Evolutionary conservation across 2,888 invertebrate species (phyloP).

Genomic region (Tipula helvola): DNA sequence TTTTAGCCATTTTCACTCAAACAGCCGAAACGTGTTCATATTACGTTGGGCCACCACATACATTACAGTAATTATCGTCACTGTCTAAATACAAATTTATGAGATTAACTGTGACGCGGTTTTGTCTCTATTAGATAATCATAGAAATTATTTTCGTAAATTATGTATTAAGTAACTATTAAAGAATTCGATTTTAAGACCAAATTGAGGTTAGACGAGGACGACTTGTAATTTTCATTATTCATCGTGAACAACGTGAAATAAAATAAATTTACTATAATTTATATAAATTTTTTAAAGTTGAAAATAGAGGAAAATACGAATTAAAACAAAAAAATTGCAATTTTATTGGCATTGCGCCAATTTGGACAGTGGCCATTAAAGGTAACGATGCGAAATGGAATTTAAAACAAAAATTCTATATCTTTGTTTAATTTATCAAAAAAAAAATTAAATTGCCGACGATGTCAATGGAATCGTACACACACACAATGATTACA

Average conservation of each 20-base stretch:
- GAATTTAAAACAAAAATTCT: neutral
- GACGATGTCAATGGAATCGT: neutral
- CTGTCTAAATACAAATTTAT: neutral
- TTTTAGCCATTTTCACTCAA: neutral
- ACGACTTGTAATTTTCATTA: neutral
- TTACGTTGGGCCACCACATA: neutral
- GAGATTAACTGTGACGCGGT: neutral
- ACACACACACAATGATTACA: neutral
- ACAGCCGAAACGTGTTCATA: neutral
- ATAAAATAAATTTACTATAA: neutral
- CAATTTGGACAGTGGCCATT: conserved; percentile 9
- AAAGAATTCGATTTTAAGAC: neutral
- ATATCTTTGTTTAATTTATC: neutral
- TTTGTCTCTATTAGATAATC: neutral
- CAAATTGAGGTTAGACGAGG: neutral
- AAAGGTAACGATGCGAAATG: conserved; percentile 9
- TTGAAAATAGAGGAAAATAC: neutral
- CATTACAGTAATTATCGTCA: neutral
- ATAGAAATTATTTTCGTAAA: neutral
- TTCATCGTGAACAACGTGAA: neutral
- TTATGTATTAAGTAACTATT: neutral
- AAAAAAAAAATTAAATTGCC: neutral
- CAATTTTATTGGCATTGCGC: neutral
- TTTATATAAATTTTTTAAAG: neutral
- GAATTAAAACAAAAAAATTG: neutral